Percentiles rank a stretch among this genome's conserved stretches.
Conservation (phyloP, 2,113 vertebrate genomes). For the Uropsilus gracilis region DNA sequence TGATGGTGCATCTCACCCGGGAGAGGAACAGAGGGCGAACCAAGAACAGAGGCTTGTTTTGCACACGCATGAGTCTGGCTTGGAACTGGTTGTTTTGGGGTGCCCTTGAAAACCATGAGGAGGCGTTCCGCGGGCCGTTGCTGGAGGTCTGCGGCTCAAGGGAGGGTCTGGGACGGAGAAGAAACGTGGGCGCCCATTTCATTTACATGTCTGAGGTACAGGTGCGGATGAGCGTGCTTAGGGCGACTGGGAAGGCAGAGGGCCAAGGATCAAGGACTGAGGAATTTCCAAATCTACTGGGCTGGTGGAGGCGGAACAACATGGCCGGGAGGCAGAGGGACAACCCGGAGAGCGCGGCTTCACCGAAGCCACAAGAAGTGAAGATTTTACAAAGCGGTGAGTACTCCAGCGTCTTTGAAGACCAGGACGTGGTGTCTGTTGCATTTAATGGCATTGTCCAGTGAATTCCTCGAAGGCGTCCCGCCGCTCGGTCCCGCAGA, state of each 20-base stretch:
- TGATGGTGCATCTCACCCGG: background rate
- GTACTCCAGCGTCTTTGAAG: background rate
- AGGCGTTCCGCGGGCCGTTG: background rate
- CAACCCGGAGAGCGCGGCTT: background rate
- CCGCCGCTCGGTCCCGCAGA: background rate
- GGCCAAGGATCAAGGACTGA: background rate
- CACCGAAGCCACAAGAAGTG: background rate
- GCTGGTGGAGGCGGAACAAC: background rate
- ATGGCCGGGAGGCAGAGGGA: background rate
- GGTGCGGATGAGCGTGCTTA: background rate
- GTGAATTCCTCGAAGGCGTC: background rate
- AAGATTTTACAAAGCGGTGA: slow-evolving; percentile 6
- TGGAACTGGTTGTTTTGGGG: background rate
- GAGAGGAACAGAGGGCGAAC: background rate
- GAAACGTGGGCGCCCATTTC: background rate
- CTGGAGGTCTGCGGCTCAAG: background rate
- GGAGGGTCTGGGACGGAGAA: background rate
- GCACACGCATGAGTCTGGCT: background rate
- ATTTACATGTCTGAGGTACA: background rate
- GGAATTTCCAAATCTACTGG: background rate
- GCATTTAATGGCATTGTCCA: slow-evolving; percentile 10
- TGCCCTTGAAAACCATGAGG: background rate
- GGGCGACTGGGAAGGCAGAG: background rate
- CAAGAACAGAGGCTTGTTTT: background rate
- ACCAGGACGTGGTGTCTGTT: background rate